Conservation (phyloP, 2,888 invertebrate species). For the Caenorhabditis wallacei region DNA sequence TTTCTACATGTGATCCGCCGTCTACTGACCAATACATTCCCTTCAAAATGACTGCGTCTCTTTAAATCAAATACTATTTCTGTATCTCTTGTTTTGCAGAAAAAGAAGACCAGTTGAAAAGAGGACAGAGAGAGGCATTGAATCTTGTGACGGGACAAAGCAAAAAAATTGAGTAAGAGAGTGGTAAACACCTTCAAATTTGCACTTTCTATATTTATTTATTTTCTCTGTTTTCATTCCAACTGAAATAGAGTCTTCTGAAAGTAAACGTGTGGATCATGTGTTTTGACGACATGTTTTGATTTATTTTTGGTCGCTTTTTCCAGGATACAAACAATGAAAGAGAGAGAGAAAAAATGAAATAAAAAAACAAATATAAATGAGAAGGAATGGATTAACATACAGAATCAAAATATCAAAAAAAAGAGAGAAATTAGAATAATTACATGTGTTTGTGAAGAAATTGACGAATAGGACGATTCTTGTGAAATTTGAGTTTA, state of each 20-base stretch:
- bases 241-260: slow-evolving; percentile 46
- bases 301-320: slow-evolving; percentile 31
- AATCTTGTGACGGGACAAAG: slow-evolving; percentile 35
- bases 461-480: slow-evolving; percentile 36
- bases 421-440: neutral
- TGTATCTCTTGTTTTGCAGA: slow-evolving; percentile 32
- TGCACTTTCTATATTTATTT: slow-evolving; percentile 53
- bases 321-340: slow-evolving; percentile 9
- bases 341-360: neutral
- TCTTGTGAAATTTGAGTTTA: slow-evolving; percentile 47
- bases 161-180: slow-evolving; percentile 1
- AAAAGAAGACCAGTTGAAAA: slow-evolving; percentile 25
- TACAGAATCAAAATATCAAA: no score
- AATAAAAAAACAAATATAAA: slow-evolving; percentile 8
- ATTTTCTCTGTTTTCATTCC: slow-evolving; percentile 9
- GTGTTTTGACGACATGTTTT: slow-evolving; percentile 31
- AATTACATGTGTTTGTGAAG: slow-evolving; percentile 36
- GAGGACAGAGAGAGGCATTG: slow-evolving; percentile 15
- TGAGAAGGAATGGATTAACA: no score
- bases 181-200: slow-evolving; percentile 42
- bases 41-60: slow-evolving; percentile 18
- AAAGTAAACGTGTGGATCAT: slow-evolving; percentile 28
- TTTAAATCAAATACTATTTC: slow-evolving; percentile 31
- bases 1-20: slow-evolving; percentile 19
- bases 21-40: slow-evolving; percentile 24